Conservation (phyloP, 1,140 invertebrate genomes). For the Mylabris phalerata region DNA sequence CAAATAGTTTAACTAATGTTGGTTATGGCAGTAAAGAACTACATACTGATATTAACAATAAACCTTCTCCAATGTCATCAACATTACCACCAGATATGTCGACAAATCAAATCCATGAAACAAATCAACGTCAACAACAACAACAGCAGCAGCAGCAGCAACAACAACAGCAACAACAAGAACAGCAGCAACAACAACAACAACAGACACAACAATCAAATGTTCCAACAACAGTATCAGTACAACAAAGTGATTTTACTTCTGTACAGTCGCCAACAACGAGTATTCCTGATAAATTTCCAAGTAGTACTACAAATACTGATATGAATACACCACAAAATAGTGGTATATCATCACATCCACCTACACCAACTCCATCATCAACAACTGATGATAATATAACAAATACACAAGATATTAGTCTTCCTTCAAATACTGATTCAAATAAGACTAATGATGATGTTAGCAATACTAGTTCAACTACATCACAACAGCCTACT, state of each 20-base stretch:
- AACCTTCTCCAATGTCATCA: constrained; percentile 7
- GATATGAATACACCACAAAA: constrained; percentile 30
- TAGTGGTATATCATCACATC: constrained; percentile 39
- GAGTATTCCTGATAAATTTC: constrained; percentile 39
- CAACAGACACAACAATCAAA: constrained; percentile 19
- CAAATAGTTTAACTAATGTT: constrained; percentile 24
- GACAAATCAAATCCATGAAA: constrained; percentile 3
- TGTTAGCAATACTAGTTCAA: constrained; percentile 25
- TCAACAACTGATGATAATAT: constrained; percentile 41
- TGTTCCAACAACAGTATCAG: constrained; percentile 27
- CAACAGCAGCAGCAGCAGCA: background rate
- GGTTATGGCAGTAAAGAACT: constrained; percentile 25
- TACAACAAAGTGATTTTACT: constrained; percentile 32
- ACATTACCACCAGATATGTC: constrained; percentile 9
- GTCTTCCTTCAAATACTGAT: constrained; percentile 37
- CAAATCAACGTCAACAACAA: constrained; percentile 18
- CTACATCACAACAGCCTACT: constrained; percentile 26
- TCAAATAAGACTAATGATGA: constrained; percentile 34
- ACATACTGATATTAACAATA: constrained; percentile 22
- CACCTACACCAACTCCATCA: constrained; percentile 40
- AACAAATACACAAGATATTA: constrained; percentile 34
- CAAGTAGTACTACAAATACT: constrained; percentile 38
- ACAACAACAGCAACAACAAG: constrained; percentile 17
- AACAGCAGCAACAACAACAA: constrained; percentile 20
- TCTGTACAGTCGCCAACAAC: constrained; percentile 37